phyloP scores from a whole-genome alignment of 2,888 invertebrate genomes.

The Rugalucina vietnamica region DNA sequence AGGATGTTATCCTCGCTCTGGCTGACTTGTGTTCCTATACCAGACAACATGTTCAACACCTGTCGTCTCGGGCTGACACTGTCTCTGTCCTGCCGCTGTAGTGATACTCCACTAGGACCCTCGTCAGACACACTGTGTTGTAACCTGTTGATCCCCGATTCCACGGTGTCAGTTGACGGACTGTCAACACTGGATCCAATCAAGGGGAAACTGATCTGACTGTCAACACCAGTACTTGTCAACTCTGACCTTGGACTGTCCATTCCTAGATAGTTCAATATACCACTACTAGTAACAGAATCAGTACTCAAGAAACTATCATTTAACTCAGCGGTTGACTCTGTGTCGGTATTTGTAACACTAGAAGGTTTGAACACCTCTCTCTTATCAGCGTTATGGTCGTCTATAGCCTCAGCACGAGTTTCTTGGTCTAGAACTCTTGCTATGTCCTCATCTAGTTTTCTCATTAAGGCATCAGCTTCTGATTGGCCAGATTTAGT shows the following conservation, averaged over 20 bases:
- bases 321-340: conserved; percentile 58
- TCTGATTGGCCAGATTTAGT: conserved; percentile 46
- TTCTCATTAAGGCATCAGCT: conserved; percentile 73
- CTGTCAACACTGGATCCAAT: not conserved
- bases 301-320: conserved; percentile 62
- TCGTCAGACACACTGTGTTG: conserved; percentile 4
- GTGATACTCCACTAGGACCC: not conserved
- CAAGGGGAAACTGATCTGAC: not conserved
- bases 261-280: not conserved
- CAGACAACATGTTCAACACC: not conserved
- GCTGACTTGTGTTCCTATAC: not conserved
- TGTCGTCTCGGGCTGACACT: not conserved
- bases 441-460: conserved; percentile 80
- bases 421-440: conserved; percentile 74
- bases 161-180: not conserved
- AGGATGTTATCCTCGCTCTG: not conserved
- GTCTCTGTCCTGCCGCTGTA: not conserved
- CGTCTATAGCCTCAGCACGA: conserved; percentile 44
- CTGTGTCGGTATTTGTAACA: conserved; percentile 39
- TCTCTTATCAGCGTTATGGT: conserved; percentile 78
- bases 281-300: conserved; percentile 53
- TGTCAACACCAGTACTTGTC: not conserved
- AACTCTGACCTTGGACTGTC: conserved; percentile 18
- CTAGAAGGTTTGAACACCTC: conserved; percentile 51
- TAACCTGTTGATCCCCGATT: not conserved